Evolutionary conservation across 2,113 vertebrate species (phyloP), one percentile per base, ranked within the genome.

Genomic region (Lampris incognitus): DNA sequence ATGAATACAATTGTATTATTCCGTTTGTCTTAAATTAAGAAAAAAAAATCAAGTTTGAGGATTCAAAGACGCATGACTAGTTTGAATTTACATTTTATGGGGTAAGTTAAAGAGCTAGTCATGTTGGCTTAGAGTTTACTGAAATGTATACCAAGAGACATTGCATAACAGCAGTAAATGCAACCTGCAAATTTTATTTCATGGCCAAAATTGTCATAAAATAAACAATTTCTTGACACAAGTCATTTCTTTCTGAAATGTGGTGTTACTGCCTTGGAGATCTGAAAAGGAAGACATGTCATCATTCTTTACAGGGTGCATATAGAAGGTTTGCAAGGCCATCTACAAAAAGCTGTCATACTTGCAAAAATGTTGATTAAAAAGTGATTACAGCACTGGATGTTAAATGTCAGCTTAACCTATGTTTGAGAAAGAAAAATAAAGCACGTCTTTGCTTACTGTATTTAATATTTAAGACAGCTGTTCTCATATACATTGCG

Each of bases 11-110:
- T 50, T 85, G 82, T 93, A 92, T 94, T 90, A 89, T 85, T 77
- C 81, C 81, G 89, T 92, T 89, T 91, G 87, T 94, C 91, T 94
- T 93, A 91, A 93, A 91, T 93, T 92, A 94, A 94, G 87, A 94
- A 87, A 81, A 84, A 37, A 51, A 81, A 9, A 81, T 69, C 72
- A 78, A 78, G 85, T 66, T 78, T 9, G 56, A 77, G 81, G 82
- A 85, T 85, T 89, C 50, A 77, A 79, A 81, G 56, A 82, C 60
- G 84, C 84, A 66, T 69, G 69, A 80, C 70, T 51, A 10, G 71
- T 89, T 90, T 89, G 78, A 87, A 86, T 81, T 82, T 40, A 66
- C 40, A 80, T 87, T 93, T 93, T 92, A 90, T 92, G 88, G 85
- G 40, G 78, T 89, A 89, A 92, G 89, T 91, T 88, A 88, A 83